Evolutionary conservation across 2,113 vertebrate genomes (phyloP), one percentile per base, ranked within the genome.

Genomic region (Nothoprocta perdicaria): DNA sequence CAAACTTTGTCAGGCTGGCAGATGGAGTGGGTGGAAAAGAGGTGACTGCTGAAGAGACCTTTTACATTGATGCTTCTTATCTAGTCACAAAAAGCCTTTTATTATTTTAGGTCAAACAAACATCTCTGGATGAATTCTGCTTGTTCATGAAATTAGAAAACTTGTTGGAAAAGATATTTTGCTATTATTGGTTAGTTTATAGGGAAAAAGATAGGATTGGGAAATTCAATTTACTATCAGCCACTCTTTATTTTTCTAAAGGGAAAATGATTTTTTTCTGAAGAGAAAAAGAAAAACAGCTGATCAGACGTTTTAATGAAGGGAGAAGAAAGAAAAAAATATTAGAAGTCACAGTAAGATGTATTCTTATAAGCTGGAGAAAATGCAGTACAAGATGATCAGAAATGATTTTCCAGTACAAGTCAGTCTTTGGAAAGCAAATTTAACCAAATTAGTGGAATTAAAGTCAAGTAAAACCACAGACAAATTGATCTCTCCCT

Each of bases 1-100:
- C 53, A 71, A 94, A 81, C 41, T 95, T 86, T 84, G 86, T 95
- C 84, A 90, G 93, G 66, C 58, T 77, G 55, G 41, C n/a, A 86
- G 33, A 73, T 89, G 53, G 63, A 89, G 33, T 31, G 82, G 33
- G 74, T 80, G 33, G 41, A 76, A 89, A 89, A 88, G 10, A 26
- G 14, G 29, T 79, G 31, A 80, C 24, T 58, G 6, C 4, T 33
- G 38, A 88, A 84, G 50, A 86, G 35, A 22, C 11, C 67, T 67
- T 82, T 26, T 55, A 10, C 23, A 23, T 7, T 71, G 45, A 60
- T 65, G 65, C 22, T 74, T 35, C n/a, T 46, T 16, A 40, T 26
- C 21, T 41, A n/a, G 35, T 88, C 80, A 65, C 52, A 52, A 92
- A 90, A 67, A 12, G 62, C 66, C 38, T 62, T 63, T 31, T 26